These are phyloP conservation scores for Drosophila paucipuncta DNA, from an alignment of 2,888 invertebrate genomes.

Conservation along the genomic window DNA sequence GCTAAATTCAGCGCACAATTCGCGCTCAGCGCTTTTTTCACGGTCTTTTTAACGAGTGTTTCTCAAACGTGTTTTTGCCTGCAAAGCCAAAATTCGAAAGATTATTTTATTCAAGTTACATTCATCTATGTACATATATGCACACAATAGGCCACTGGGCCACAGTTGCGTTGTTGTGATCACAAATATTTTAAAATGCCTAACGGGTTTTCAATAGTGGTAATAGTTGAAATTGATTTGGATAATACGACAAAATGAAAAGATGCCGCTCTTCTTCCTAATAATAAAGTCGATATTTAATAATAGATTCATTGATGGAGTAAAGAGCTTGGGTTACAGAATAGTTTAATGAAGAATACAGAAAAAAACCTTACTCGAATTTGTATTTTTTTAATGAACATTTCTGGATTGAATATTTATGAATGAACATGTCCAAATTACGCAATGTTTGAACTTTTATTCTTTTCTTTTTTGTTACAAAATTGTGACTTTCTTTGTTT, in stretches of 20 bases:
- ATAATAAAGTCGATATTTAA: background rate
- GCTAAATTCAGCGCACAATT: conserved; percentile 7
- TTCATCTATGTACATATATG: background rate
- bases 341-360: background rate
- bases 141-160: conserved; percentile 31
- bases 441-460: background rate
- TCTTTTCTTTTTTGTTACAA: too few relatives aligned
- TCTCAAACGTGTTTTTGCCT: conserved; percentile 60
- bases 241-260: background rate
- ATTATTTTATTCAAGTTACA: conserved; percentile 7
- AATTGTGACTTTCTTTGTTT: background rate
- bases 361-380: background rate
- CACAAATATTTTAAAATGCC: background rate
- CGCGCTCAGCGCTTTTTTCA: conserved; percentile 20
- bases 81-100: conserved; percentile 22
- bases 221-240: background rate
- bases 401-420: background rate
- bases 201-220: conserved; percentile 7
- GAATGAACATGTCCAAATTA: background rate
- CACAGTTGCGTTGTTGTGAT: conserved; percentile 7
- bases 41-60: conserved; percentile 32
- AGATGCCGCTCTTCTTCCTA: background rate
- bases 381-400: background rate
- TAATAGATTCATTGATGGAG: background rate
- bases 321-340: background rate